Conservation (phyloP, 1,140 invertebrate genomes). For the Drosophila sechellia region DNA sequence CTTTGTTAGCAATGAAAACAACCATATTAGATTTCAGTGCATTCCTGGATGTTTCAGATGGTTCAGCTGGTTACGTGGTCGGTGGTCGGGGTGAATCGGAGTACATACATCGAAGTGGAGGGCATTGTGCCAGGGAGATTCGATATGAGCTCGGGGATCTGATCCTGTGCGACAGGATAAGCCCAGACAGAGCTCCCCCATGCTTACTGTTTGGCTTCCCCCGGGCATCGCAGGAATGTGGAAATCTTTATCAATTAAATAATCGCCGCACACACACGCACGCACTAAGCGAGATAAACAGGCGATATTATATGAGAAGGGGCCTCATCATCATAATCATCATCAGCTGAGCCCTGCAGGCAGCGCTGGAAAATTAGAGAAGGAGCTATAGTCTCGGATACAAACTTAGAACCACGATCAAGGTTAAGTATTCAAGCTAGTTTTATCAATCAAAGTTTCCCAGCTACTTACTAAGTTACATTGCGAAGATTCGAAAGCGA, state of each 20-base stretch:
- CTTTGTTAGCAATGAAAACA: not conserved
- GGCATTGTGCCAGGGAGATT: constrained; percentile 75
- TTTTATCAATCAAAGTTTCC: no score
- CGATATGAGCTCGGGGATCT: constrained; percentile 58
- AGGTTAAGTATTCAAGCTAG: not conserved
- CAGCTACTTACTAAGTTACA: no score
- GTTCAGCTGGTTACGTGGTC: constrained; percentile 42
- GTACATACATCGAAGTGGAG: constrained; percentile 7
- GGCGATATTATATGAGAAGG: constrained; percentile 16
- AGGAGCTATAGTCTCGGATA: not conserved
- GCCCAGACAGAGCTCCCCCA: constrained; percentile 38
- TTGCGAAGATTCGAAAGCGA: no score
- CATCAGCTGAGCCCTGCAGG: constrained; percentile 41
- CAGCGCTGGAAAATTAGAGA: constrained; percentile 33
- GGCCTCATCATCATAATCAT: constrained; percentile 45
- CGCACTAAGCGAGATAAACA: constrained; percentile 2
- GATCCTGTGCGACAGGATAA: constrained; percentile 72
- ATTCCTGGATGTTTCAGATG: not conserved
- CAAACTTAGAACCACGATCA: not conserved
- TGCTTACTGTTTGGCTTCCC: constrained; percentile 65
- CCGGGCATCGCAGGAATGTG: constrained; percentile 66
- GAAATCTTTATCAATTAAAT: constrained; percentile 82
- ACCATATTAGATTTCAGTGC: not conserved
- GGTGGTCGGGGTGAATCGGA: constrained; percentile 18
- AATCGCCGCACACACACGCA: constrained; percentile 52